Evolutionary conservation across 2,888 invertebrate genomes (phyloP).

Genomic region (Mantis religiosa): DNA sequence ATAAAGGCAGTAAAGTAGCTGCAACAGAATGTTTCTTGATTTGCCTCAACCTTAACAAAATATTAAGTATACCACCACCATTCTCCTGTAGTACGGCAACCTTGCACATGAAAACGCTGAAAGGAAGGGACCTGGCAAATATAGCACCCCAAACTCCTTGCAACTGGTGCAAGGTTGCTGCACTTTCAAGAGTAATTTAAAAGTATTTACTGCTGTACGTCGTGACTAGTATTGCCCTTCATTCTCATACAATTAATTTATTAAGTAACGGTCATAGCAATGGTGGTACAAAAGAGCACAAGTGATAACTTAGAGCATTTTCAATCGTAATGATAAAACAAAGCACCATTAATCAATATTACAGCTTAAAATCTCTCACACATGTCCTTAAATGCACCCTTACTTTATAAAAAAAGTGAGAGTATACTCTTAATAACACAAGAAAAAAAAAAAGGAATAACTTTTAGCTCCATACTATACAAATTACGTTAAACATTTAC

Average conservation of each 20-base stretch:
- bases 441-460: not conserved
- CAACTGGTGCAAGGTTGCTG: not conserved
- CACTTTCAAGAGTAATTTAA: not conserved
- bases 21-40: not conserved
- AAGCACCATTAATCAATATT: not conserved
- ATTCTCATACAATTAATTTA: not conserved
- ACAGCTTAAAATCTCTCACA: not conserved
- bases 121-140: not conserved
- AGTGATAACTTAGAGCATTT: not conserved
- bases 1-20: not conserved
- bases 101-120: not conserved
- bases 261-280: not conserved
- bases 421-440: not conserved
- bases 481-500: constrained; percentile 4
- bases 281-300: not conserved
- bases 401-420: not conserved
- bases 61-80: not conserved
- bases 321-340: not conserved
- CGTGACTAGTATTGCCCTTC: not conserved
- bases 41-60: not conserved
- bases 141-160: not conserved
- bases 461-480: not conserved
- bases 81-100: not conserved
- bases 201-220: not conserved
- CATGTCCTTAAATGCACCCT: not conserved